A percentile compares a stretch with the other conserved stretches of the same genome.
phyloP scores from a whole-genome alignment of 1,140 invertebrate genomes.

The Tetragnatha versicolor region DNA sequence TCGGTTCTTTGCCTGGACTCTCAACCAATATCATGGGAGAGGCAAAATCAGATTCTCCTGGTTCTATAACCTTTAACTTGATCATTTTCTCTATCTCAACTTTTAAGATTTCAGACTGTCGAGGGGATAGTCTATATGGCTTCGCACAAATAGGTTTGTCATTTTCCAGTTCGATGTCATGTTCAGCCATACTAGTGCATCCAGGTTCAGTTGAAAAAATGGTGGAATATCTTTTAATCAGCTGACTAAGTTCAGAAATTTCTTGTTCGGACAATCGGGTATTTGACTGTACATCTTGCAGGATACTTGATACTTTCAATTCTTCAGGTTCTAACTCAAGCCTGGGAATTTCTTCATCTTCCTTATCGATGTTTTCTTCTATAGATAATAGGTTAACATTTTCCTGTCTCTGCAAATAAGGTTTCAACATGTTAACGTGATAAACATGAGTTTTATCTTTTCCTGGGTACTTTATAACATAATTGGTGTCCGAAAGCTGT shows the following conservation, averaged over 20 bases:
- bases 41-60: too few relatives aligned
- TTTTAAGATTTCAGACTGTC: conserved; percentile 24
- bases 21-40: too few relatives aligned
- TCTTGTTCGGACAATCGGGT: neutral
- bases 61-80: too few relatives aligned
- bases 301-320: neutral
- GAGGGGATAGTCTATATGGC: neutral
- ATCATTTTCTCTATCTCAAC: too few relatives aligned
- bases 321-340: neutral
- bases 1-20: too few relatives aligned
- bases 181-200: neutral
- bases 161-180: neutral
- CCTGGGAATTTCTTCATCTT: neutral
- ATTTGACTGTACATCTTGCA: neutral
- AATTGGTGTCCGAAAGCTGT: conserved; percentile 16
- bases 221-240: neutral
- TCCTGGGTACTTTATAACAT: neutral
- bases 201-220: conserved; percentile 19
- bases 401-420: neutral
- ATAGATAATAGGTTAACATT: neutral
- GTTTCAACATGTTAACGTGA: conserved; percentile 27
- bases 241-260: neutral
- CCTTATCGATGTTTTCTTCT: neutral
- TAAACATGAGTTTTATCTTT: neutral
- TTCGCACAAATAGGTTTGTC: neutral